phyloP scores from a whole-genome alignment of 2,888 invertebrate species.

The Hoplodrina ambigua region DNA sequence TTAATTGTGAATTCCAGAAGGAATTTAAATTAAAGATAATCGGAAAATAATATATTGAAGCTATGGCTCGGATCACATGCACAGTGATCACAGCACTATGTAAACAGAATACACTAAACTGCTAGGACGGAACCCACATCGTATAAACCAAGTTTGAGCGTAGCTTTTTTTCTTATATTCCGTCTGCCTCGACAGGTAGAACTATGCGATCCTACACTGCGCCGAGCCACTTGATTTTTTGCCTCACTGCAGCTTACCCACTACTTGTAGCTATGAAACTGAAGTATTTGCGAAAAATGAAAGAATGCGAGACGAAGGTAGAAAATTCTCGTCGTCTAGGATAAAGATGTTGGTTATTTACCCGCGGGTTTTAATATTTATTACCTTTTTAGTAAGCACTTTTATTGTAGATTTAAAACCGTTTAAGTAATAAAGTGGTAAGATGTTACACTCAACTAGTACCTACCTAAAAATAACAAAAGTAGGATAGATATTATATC shows the following conservation, averaged over 20 bases:
- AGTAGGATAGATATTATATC: too few species aligned
- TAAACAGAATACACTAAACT: neutral
- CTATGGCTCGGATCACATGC: too few species aligned
- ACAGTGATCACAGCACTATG: too few species aligned
- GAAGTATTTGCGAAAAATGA: conserved; percentile 42
- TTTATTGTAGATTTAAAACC: neutral
- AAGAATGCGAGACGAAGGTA: conserved; percentile 23
- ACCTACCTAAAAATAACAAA: too few species aligned
- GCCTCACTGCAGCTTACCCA: conserved; percentile 40
- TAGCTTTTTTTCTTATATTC: conserved; percentile 37
- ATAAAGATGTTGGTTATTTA: conserved; percentile 1
- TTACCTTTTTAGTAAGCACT: neutral
- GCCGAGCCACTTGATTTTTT: conserved; percentile 40
- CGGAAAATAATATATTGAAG: too few species aligned
- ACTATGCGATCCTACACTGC: conserved; percentile 61
- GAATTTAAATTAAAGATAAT: too few species aligned
- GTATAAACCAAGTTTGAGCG: neutral
- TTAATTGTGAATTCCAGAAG: too few species aligned
- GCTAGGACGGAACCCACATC: conserved; percentile 36
- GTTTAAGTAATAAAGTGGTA: too few species aligned
- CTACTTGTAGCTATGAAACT: conserved; percentile 34
- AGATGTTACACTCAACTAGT: too few species aligned
- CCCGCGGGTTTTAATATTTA: neutral
- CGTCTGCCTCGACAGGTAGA: conserved; percentile 57
- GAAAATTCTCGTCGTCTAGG: conserved; percentile 18